Conservation (phyloP, 2,113 vertebrate species). For the Sceloporus tristichus region DNA sequence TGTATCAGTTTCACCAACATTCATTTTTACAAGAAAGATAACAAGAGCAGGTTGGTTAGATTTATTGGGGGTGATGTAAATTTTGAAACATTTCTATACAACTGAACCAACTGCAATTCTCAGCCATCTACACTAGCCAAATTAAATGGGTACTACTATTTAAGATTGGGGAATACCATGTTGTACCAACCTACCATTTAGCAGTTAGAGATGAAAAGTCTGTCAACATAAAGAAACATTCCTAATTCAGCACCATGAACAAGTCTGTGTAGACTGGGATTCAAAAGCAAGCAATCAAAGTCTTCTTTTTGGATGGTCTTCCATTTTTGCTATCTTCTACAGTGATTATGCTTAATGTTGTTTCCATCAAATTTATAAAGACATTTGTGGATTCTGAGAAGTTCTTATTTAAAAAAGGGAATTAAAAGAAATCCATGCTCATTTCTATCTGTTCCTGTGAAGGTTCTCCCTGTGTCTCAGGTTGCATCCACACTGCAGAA, state of each 20-base stretch:
- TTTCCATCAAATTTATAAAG: background rate
- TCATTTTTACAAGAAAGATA: background rate
- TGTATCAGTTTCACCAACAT: background rate
- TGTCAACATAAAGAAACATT: no score
- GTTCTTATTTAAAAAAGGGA: background rate
- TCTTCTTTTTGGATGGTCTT: background rate
- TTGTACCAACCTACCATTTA: no score
- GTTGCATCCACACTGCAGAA: no score
- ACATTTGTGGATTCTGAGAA: background rate
- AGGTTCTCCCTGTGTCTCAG: no score
- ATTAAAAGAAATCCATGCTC: background rate
- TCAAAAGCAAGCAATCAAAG: background rate
- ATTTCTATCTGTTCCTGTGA: no score
- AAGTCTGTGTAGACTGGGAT: no score
- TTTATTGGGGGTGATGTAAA: background rate
- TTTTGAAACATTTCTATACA: background rate
- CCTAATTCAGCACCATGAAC: no score
- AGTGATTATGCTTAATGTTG: background rate
- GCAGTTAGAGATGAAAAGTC: no score
- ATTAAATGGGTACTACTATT: background rate
- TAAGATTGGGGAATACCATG: no score
- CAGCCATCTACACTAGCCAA: background rate
- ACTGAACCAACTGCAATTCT: background rate
- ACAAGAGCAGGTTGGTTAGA: no score
- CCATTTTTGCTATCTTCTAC: background rate